Conservation (phyloP, 2,797 vertebrate species). For the Labeo calbasu region DNA sequence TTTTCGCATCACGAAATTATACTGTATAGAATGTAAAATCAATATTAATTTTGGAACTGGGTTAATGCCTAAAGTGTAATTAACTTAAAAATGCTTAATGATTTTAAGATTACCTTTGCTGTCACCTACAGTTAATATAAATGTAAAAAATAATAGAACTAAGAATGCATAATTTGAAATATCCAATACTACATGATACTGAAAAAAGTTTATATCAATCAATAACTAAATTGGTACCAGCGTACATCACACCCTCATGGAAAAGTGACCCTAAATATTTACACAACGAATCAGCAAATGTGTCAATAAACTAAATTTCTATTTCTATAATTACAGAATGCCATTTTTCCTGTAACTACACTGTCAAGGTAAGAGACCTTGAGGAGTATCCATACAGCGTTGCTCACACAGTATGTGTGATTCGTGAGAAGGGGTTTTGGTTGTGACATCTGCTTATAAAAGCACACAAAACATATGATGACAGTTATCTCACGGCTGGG, state of each 20-base stretch:
- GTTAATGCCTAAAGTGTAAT: neutral
- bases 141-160: neutral
- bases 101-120: neutral
- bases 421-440: neutral
- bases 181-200: neutral
- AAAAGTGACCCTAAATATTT: neutral
- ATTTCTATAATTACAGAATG: neutral
- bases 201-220: neutral
- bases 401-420: constrained; percentile 6
- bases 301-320: neutral
- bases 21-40: neutral
- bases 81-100: neutral
- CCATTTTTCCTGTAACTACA: neutral
- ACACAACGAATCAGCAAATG: neutral
- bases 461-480: neutral
- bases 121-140: neutral
- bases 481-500: constrained; percentile 1
- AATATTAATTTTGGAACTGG: neutral
- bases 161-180: no score
- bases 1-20: neutral
- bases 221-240: neutral
- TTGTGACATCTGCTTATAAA: constrained; percentile 21
- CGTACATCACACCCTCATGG: neutral
- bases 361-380: neutral
- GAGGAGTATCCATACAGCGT: neutral